Evolutionary conservation across 2,113 vertebrate genomes (phyloP).

Genomic region (Channa maculata): DNA sequence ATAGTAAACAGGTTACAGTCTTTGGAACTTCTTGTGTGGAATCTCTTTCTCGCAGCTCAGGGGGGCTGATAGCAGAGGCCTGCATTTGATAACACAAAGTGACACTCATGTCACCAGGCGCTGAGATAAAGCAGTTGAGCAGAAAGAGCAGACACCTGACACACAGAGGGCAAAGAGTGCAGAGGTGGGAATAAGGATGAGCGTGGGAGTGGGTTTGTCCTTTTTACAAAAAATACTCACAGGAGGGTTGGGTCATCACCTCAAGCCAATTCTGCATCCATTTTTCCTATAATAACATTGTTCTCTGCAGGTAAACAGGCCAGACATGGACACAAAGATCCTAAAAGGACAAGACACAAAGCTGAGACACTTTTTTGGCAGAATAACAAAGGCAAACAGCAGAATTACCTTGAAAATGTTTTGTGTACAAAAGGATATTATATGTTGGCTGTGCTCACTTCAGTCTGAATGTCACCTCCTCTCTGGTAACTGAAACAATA

Average conservation of each 20-base stretch:
- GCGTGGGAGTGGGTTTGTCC: background rate
- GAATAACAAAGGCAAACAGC: too few relatives aligned
- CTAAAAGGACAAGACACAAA: too few relatives aligned
- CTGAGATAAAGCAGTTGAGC: conserved; percentile 36
- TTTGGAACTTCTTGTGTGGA: background rate
- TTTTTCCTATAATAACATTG: too few relatives aligned
- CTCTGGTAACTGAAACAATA: too few relatives aligned
- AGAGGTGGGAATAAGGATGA: background rate
- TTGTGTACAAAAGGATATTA: too few relatives aligned
- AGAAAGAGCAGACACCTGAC: conserved; percentile 52
- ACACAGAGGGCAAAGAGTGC: background rate
- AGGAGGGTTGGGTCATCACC: background rate
- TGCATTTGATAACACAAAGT: conserved; percentile 57
- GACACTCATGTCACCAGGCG: conserved; percentile 42
- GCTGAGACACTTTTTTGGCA: too few relatives aligned
- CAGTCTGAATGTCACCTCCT: too few relatives aligned
- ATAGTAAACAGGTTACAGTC: background rate
- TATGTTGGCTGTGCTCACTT: too few relatives aligned
- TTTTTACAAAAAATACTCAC: background rate
- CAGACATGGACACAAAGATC: too few relatives aligned
- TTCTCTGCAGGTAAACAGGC: too few relatives aligned
- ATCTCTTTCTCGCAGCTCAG: conserved; percentile 29
- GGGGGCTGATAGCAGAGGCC: conserved; percentile 25
- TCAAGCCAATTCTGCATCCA: too few relatives aligned
- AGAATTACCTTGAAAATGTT: too few relatives aligned